Evolutionary conservation across 1,140 invertebrate species (phyloP).

Genomic region (Bicyclus anynana): DNA sequence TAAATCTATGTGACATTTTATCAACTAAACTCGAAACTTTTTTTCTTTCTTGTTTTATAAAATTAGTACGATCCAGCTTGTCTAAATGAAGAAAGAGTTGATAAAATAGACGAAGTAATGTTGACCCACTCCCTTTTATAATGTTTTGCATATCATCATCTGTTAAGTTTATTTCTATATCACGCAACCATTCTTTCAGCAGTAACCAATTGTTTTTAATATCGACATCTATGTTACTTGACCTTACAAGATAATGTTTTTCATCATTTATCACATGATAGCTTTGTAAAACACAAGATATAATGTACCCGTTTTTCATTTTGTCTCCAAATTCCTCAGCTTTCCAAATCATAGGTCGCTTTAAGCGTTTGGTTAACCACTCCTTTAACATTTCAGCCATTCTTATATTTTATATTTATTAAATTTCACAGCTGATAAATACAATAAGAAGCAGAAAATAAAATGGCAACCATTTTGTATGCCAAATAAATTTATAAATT

Average conservation of each 20-base stretch:
- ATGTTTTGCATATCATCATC: slow-evolving; percentile 73
- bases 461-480: too few species aligned
- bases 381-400: slow-evolving; percentile 71
- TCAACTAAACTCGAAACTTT: slow-evolving; percentile 55
- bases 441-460: too few species aligned
- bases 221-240: slow-evolving; percentile 61
- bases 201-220: slow-evolving; percentile 75
- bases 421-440: too few species aligned
- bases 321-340: slow-evolving; percentile 58
- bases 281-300: slow-evolving; percentile 51
- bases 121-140: slow-evolving; percentile 70
- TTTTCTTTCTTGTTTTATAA: slow-evolving; percentile 74
- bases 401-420: not conserved
- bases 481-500: too few species aligned
- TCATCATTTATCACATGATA: slow-evolving; percentile 64
- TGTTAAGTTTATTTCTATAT: slow-evolving; percentile 69
- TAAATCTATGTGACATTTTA: slow-evolving; percentile 62
- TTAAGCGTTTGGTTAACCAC: slow-evolving; percentile 58
- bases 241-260: slow-evolving; percentile 50
- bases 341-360: slow-evolving; percentile 54
- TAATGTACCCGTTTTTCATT: slow-evolving; percentile 65
- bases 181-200: slow-evolving; percentile 71
- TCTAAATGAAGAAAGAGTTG: slow-evolving; percentile 79
- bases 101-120: slow-evolving; percentile 78
- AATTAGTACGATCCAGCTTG: slow-evolving; percentile 75